Conservation (phyloP, 1,140 invertebrate species). For the Drosophila pruinosa region DNA sequence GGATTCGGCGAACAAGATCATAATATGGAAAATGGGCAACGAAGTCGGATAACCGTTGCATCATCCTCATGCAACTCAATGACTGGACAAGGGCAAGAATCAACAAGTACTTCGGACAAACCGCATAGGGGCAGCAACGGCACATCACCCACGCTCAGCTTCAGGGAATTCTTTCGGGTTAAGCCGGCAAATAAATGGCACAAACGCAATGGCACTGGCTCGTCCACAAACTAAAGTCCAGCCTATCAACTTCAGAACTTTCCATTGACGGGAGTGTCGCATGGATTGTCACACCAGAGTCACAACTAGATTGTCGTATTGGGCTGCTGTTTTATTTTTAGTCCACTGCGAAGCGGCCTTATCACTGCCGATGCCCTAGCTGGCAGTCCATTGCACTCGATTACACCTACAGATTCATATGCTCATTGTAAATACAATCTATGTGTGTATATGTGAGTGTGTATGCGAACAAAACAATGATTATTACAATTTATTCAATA, state of each 20-base stretch:
- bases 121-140: constrained; percentile 6
- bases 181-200: constrained; percentile 42
- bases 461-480: constrained; percentile 6
- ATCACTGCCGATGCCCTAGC: constrained; percentile 47
- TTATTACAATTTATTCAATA: constrained; percentile 20
- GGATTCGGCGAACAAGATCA: neutral
- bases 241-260: neutral
- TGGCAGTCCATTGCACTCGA: constrained; percentile 50
- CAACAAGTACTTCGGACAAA: constrained; percentile 63
- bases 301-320: constrained; percentile 13
- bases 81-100: constrained; percentile 46
- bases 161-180: constrained; percentile 67
- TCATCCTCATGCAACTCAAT: constrained; percentile 43
- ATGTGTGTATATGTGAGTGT: neutral
- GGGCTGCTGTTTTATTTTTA: constrained; percentile 53
- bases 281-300: neutral
- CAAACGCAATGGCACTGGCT: constrained; percentile 48
- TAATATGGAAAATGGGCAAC: neutral
- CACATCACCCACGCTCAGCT: constrained; percentile 45
- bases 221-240: constrained; percentile 62
- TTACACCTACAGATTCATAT: constrained; percentile 52
- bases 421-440: constrained; percentile 35
- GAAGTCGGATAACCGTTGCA: neutral
- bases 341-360: constrained; percentile 28
- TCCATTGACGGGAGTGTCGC: neutral